Evolutionary conservation across 2,888 invertebrate species (phyloP).

Genomic region (Mythimna vitellina): DNA sequence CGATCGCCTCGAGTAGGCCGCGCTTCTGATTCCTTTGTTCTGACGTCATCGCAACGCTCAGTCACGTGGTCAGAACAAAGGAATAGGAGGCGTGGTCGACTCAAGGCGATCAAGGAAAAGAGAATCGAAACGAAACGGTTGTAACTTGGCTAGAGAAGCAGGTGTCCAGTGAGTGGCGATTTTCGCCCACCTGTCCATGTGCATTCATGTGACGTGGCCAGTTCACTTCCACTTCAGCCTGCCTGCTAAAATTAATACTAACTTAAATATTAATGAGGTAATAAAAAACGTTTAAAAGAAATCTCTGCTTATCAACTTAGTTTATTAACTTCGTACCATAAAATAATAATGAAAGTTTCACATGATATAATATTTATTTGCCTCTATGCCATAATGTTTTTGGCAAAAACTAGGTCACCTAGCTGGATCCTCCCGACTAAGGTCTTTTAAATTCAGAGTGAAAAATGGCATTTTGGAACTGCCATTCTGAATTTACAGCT

Average conservation of each 20-base stretch:
- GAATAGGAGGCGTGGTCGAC: too few relatives aligned
- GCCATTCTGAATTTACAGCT: background rate
- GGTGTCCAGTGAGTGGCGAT: too few relatives aligned
- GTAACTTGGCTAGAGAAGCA: too few relatives aligned
- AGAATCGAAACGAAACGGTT: too few relatives aligned
- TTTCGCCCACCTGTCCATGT: too few relatives aligned
- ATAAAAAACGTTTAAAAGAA: slow-evolving; percentile 21
- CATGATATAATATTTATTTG: background rate
- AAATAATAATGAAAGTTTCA: background rate
- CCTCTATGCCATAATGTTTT: background rate
- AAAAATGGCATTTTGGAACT: background rate
- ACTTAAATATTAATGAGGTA: slow-evolving; percentile 8
- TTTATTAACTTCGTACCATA: background rate
- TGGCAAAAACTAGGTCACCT: background rate
- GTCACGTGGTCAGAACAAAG: too few relatives aligned
- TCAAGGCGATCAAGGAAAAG: too few relatives aligned
- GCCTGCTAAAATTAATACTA: slow-evolving; percentile 1
- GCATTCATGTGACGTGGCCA: too few relatives aligned
- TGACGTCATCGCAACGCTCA: too few relatives aligned
- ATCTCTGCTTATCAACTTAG: slow-evolving; percentile 7
- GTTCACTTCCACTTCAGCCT: too few relatives aligned
- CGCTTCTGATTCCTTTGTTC: too few relatives aligned
- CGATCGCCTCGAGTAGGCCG: too few relatives aligned
- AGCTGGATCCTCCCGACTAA: background rate
- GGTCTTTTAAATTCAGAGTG: background rate